These are phyloP conservation scores for Drosophila colorata DNA, from an alignment of 2,888 invertebrate species.

Conservation along the genomic window DNA sequence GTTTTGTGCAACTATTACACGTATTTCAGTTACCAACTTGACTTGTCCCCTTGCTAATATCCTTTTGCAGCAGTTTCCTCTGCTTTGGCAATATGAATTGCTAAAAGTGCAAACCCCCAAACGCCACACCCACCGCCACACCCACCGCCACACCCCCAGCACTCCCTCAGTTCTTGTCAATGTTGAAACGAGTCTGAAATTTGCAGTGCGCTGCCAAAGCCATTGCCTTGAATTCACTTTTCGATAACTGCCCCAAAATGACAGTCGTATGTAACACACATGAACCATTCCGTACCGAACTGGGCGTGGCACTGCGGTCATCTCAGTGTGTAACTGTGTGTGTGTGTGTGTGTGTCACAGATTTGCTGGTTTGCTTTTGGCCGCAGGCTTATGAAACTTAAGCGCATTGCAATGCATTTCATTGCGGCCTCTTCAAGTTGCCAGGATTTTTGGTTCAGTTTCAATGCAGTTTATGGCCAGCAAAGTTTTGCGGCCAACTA, in stretches of 20 bases:
- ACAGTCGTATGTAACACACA: constrained; percentile 51
- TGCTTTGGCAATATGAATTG: constrained; percentile 34
- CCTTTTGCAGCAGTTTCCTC: constrained; percentile 15
- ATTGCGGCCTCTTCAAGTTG: constrained; percentile 62
- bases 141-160: fast-evolving
- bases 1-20: constrained; percentile 67
- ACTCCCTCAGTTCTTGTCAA: constrained; percentile 29
- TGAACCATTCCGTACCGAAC: constrained; percentile 11
- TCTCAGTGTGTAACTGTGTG: constrained; percentile 8
- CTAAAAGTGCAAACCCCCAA: constrained; percentile 18
- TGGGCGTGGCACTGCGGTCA: constrained; percentile 55
- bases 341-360: constrained; percentile 42
- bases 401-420: constrained; percentile 66
- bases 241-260: constrained; percentile 70
- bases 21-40: constrained; percentile 51
- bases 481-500: constrained; percentile 58
- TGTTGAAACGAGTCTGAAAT: constrained; percentile 23
- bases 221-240: constrained; percentile 78
- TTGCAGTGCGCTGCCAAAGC: constrained; percentile 23
- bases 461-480: constrained; percentile 51
- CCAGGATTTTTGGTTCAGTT: constrained; percentile 36
- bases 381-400: constrained; percentile 71
- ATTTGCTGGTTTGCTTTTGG: constrained; percentile 48
- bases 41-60: constrained; percentile 45
- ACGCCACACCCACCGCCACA: not conserved